Base-by-base conservation (phyloP, 2,888 invertebrate species). In the Epirrhoe alternata region DNA sequence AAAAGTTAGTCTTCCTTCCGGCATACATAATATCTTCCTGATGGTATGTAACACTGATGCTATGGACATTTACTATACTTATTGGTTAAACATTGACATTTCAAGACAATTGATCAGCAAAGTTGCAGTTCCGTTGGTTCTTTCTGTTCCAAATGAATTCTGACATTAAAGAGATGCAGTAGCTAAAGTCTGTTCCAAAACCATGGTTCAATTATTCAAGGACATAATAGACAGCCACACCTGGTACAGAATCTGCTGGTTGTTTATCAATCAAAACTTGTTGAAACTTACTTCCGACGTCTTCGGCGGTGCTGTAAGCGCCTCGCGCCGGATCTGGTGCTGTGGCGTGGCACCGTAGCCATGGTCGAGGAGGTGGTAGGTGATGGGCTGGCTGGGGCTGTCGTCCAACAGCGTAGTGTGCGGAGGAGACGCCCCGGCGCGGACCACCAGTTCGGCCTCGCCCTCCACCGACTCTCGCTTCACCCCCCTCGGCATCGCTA, bases 271-370 rank as follows among this genome's bases (percentile, higher is more conserved):
- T 30, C 5, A 16, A 10, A 17, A 58, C 6, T 51, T 17, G 35
- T 17, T 50, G 1, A 14, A 62, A 86, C 92, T 90, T 86, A 94
- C 94, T 87, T 94, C 94, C 72, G 95, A 94, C 77, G 93, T 93
- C 87, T 93, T 94, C 84, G 94, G 93, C 84, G 94, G 94, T 83
- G 88, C 91, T 74, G 92, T 83, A 77, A 88, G 94, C 83, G 90
- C 94, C 88, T 94, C 94, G 72, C 94, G 93, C 80, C 95, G 93
- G 75, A 95, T 94, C 86, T 95, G 95, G 79, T 95, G 95, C 83
- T 96, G 95, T 70, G 97, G 96, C 73, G 97, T 97, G 80, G 96
- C 96, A 75, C 97, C 97, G 92, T 97, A 97, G 77, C 97, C 97
- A 85, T 97, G 97, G 88, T 97, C 97, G 78, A 97, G 94, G 79